Evolutionary conservation across 2,888 invertebrate species (phyloP).

Genomic region (Incurvaria masculella): DNA sequence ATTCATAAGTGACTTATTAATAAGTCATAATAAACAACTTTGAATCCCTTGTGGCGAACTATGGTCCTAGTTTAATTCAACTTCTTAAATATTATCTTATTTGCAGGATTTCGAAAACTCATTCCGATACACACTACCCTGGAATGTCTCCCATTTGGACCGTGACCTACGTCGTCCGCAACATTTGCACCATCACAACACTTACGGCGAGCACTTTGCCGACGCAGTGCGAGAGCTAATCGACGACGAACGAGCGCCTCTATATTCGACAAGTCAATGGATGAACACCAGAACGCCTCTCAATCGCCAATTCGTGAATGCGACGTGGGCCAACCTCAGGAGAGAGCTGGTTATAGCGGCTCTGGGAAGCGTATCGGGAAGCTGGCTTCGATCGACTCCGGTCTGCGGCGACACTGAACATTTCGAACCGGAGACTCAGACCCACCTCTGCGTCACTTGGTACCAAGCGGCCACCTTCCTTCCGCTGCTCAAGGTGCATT

Average conservation of each 20-base stretch:
- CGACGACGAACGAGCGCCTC: conserved; percentile 18
- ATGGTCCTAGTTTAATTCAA: too few relatives aligned
- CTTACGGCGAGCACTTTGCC: conserved; percentile 53
- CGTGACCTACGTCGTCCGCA: conserved; percentile 19
- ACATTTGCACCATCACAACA: conserved; percentile 50
- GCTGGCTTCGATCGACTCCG: conserved; percentile 50
- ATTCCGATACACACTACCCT: conserved; percentile 47
- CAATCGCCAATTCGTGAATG: conserved; percentile 49
- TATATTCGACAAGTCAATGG: conserved; percentile 32
- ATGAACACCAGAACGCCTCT: conserved; percentile 30
- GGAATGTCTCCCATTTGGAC: conserved; percentile 36
- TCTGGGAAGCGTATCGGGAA: conserved; percentile 46
- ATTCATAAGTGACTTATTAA: too few relatives aligned
- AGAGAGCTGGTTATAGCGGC: conserved; percentile 47
- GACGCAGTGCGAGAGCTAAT: conserved; percentile 26
- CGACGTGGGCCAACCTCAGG: conserved; percentile 58
- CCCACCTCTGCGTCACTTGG: conserved; percentile 63
- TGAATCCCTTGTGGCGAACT: too few relatives aligned
- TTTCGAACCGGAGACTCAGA: conserved; percentile 34
- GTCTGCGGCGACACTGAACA: conserved; percentile 54
- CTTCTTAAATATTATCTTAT: conserved; percentile 4
- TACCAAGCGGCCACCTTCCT: conserved; percentile 63
- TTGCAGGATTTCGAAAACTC: conserved; percentile 38
- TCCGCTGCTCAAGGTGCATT: conserved; percentile 56
- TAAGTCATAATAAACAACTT: too few relatives aligned